Conservation (phyloP, 2,888 invertebrate species). For the Lycocerus yunnanus region DNA sequence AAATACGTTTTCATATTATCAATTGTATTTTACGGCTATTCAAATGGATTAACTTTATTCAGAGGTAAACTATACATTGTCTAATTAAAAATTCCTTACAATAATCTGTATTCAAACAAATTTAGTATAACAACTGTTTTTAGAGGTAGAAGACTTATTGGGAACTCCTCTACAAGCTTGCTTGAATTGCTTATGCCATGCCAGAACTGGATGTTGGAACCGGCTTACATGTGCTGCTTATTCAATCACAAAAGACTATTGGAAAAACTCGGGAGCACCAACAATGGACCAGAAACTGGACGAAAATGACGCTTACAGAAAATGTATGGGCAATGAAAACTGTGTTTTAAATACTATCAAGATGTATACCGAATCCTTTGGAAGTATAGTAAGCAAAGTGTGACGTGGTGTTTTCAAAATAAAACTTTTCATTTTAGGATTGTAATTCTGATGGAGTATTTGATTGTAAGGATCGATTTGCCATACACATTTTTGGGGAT, state of each 20-base stretch:
- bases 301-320: constrained; percentile 28
- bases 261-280: constrained; percentile 23
- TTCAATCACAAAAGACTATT: constrained; percentile 31
- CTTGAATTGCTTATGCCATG: constrained; percentile 35
- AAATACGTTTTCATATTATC: not conserved
- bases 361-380: constrained; percentile 32
- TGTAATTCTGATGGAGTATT: too few species aligned
- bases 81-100: not conserved
- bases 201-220: constrained; percentile 33
- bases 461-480: too few species aligned
- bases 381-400: constrained; percentile 20
- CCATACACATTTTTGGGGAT: too few species aligned
- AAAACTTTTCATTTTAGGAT: too few species aligned
- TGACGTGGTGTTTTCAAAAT: too few species aligned
- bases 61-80: not conserved
- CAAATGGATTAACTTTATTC: not conserved
- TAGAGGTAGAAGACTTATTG: constrained; percentile 25
- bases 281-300: not conserved
- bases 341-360: too few species aligned
- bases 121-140: too few species aligned
- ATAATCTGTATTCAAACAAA: not conserved
- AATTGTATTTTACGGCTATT: not conserved
- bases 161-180: constrained; percentile 30
- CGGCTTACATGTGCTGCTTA: constrained; percentile 33
- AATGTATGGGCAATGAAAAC: constrained; percentile 41